Percentiles rank a stretch among this genome's conserved stretches.
These are phyloP conservation scores for Ypsolopha scabrella DNA, from an alignment of 2,888 invertebrate species.

Conservation along the genomic window DNA sequence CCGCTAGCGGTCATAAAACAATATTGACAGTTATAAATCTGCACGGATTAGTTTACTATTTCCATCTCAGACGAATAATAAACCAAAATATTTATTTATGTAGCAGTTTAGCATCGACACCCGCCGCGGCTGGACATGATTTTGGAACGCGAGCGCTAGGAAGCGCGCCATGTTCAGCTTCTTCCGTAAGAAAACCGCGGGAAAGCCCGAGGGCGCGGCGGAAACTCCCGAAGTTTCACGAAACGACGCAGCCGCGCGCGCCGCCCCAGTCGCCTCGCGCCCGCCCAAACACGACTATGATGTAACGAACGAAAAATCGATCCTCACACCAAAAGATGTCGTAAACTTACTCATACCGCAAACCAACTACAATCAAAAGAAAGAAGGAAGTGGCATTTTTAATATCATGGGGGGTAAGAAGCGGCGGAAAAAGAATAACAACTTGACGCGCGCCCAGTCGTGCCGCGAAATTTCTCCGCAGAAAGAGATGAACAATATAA, in stretches of 20 bases:
- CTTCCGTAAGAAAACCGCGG: constrained; percentile 54
- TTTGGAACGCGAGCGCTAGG: constrained; percentile 21
- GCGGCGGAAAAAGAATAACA: constrained; percentile 29
- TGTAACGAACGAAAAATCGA: constrained; percentile 31
- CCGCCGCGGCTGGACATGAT: constrained; percentile 37
- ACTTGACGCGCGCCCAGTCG: constrained; percentile 34
- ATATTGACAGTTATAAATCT: neutral
- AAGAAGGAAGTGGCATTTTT: constrained; percentile 49
- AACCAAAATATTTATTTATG: constrained; percentile 14
- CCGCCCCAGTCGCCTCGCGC: constrained; percentile 39
- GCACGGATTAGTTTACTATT: constrained; percentile 1
- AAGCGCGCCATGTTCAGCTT: constrained; percentile 54
- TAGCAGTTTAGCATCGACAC: constrained; percentile 29
- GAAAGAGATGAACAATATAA: constrained; percentile 27
- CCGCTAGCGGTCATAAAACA: neutral
- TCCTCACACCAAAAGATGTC: constrained; percentile 49
- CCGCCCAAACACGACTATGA: constrained; percentile 36
- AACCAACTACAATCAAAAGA: constrained; percentile 50
- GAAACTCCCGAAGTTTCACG: constrained; percentile 32
- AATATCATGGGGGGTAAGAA: constrained; percentile 57
- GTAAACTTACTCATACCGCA: constrained; percentile 54
- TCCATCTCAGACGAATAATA: neutral
- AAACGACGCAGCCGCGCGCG: constrained; percentile 19
- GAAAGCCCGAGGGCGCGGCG: constrained; percentile 42
- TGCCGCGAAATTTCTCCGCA: constrained; percentile 33